Percentiles rank a stretch among this genome's conserved stretches.
Conservation (phyloP, 1,140 invertebrate genomes). For the Galleria mellonella region DNA sequence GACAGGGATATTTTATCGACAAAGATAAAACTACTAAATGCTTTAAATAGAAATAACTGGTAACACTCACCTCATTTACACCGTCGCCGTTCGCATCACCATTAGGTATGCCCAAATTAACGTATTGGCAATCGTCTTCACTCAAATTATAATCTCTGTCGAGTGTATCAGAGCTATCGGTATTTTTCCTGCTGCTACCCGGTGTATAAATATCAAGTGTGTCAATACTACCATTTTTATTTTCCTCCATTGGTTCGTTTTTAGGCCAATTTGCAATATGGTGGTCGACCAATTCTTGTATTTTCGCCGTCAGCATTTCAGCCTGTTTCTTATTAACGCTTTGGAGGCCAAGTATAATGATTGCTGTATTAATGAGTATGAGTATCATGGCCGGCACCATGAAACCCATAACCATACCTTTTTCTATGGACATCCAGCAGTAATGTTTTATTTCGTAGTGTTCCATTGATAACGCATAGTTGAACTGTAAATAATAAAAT, state of each 20-base stretch:
- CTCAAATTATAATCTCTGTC: slow-evolving; percentile 53
- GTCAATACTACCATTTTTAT: slow-evolving; percentile 45
- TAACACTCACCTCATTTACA: slow-evolving; percentile 40
- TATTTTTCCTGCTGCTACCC: slow-evolving; percentile 53
- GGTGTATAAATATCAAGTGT: slow-evolving; percentile 48
- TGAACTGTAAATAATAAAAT: slow-evolving; percentile 73
- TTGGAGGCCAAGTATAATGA: slow-evolving; percentile 62
- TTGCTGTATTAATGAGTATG: slow-evolving; percentile 76
- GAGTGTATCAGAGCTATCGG: slow-evolving; percentile 56
- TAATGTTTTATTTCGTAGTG: slow-evolving; percentile 82
- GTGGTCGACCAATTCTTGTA: slow-evolving; percentile 58
- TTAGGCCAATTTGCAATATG: slow-evolving; percentile 55
- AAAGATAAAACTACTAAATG: not conserved
- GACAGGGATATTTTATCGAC: no score
- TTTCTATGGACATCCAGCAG: slow-evolving; percentile 83
- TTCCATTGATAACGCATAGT: slow-evolving; percentile 76
- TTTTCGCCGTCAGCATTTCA: slow-evolving; percentile 51
- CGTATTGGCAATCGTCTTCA: slow-evolving; percentile 52
- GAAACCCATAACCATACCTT: slow-evolving; percentile 82
- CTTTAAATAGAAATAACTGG: not conserved
- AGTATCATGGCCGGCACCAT: slow-evolving; percentile 80
- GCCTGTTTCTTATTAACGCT: slow-evolving; percentile 58
- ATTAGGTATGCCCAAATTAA: slow-evolving; percentile 16
- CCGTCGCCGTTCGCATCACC: slow-evolving; percentile 31
- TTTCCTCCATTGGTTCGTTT: slow-evolving; percentile 29